Conservation (phyloP, 1,140 invertebrate genomes). For the Delia radicum region DNA sequence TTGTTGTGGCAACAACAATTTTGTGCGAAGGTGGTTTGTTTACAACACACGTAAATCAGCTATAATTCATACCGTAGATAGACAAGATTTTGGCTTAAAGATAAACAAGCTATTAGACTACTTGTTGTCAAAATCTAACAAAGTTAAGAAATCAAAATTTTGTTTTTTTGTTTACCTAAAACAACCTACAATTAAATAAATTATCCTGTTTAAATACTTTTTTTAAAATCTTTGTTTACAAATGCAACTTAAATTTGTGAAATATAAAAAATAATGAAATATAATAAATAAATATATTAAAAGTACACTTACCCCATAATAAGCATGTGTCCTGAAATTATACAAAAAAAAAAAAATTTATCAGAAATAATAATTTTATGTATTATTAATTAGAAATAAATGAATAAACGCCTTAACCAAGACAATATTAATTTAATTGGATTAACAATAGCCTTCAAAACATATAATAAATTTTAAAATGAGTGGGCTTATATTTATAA, state of each 20-base stretch:
- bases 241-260: not conserved
- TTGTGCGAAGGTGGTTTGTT: constrained; percentile 12
- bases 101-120: constrained; percentile 14
- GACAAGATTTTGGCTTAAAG: not conserved
- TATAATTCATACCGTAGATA: not conserved
- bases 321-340: not conserved
- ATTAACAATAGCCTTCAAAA: not conserved
- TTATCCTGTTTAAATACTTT: not conserved
- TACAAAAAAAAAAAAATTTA: not conserved
- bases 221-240: not conserved
- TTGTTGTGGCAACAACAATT: not conserved
- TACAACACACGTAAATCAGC: constrained; percentile 10
- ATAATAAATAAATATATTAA: too few relatives aligned
- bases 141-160: not conserved
- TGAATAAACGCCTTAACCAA: not conserved
- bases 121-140: constrained; percentile 13
- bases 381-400: not conserved
- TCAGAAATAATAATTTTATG: not conserved
- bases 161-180: too few relatives aligned
- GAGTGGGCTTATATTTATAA: not conserved
- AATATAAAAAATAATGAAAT: not conserved
- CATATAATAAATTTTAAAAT: not conserved
- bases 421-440: not conserved
- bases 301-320: not conserved
- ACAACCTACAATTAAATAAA: not conserved